Conservation (phyloP, 2,888 invertebrate genomes). For the Nephrotoma guestfalica region DNA sequence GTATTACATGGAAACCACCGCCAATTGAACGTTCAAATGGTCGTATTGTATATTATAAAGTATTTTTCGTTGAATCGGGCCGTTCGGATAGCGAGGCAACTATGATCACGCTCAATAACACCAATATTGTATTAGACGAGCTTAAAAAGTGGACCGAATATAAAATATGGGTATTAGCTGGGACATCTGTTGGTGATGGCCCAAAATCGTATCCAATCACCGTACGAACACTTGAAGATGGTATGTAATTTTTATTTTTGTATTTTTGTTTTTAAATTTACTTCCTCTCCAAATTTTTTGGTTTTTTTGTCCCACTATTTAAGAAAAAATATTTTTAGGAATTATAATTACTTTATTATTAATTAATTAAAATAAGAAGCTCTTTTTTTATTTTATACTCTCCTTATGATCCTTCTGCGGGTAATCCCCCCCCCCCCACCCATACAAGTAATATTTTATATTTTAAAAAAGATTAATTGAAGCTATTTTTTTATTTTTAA, state of each 20-base stretch:
- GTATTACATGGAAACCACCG: constrained; percentile 87
- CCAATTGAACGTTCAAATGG: constrained; percentile 84
- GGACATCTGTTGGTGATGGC: constrained; percentile 92
- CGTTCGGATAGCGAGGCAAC: constrained; percentile 73
- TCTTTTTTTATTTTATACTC: background rate
- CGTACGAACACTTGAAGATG: constrained; percentile 94
- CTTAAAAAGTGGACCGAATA: constrained; percentile 92
- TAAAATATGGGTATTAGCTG: constrained; percentile 91
- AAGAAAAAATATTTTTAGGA: background rate
- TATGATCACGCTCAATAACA: constrained; percentile 63
- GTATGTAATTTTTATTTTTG: constrained; percentile 46
- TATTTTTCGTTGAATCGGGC: constrained; percentile 75
- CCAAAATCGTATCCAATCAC: constrained; percentile 83
- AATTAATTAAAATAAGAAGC: background rate
- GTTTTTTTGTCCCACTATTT: background rate
- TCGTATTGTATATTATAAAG: constrained; percentile 87
- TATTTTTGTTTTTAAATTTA: constrained; percentile 2
- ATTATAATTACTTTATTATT: background rate
- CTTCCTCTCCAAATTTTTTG: background rate
- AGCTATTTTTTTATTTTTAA: background rate
- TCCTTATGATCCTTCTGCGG: background rate
- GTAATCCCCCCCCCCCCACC: background rate
- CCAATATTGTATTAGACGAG: constrained; percentile 71
- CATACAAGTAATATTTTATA: background rate
- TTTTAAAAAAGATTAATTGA: background rate